Conservation (phyloP, 2,113 vertebrate genomes). For the Strix aluco region DNA sequence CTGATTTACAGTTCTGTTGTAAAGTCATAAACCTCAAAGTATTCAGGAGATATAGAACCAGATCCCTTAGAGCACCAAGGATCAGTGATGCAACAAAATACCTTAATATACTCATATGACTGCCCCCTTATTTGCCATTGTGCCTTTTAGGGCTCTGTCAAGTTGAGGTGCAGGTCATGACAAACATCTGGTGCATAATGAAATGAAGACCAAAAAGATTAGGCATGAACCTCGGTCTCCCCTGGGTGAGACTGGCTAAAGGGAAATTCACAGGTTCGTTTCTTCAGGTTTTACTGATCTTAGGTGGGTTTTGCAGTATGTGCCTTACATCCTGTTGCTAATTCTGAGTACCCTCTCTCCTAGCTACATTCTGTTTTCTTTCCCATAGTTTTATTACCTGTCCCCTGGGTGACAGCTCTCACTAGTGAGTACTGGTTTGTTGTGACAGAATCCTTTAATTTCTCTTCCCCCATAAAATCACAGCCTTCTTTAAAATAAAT, state of each 20-base stretch:
- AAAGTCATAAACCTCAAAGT: neutral
- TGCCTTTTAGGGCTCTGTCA: neutral
- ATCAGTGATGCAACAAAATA: neutral
- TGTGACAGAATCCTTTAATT: rapidly evolving
- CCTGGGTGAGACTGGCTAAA: neutral
- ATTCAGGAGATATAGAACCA: neutral
- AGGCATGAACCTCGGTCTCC: neutral
- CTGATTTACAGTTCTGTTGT: neutral
- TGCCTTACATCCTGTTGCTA: neutral
- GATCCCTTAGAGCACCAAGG: neutral
- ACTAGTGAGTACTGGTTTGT: neutral
- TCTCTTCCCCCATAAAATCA: neutral
- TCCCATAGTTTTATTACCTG: neutral
- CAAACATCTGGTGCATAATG: neutral
- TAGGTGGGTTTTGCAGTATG: neutral
- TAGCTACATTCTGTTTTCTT: neutral
- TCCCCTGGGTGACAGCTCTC: neutral
- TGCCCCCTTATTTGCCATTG: neutral
- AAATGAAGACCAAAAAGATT: neutral
- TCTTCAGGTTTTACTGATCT: neutral
- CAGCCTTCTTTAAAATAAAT: neutral
- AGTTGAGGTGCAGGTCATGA: neutral
- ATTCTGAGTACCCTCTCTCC: neutral
- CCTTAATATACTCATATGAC: neutral
- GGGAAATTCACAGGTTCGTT: neutral